Evolutionary conservation across 2,113 vertebrate genomes (phyloP).

Genomic region (Austrofundulus limnaeus): DNA sequence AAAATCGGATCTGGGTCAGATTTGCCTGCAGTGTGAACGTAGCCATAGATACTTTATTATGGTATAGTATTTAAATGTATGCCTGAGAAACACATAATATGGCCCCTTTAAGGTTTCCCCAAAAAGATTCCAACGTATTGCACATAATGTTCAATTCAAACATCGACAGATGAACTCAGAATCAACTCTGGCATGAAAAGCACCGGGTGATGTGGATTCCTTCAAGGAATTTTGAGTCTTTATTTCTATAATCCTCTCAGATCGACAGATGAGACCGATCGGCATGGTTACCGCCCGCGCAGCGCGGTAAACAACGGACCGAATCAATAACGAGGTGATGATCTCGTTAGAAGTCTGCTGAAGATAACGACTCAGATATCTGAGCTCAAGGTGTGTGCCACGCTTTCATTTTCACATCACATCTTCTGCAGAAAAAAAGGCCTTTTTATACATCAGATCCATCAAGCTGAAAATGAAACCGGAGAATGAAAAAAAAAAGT

Average conservation of each 20-base stretch:
- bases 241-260: constrained; percentile 38
- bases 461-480: constrained; percentile 41
- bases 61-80: too few species aligned
- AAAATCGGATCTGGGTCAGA: too few species aligned
- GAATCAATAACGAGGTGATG: constrained; percentile 43
- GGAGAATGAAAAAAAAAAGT: constrained; percentile 50
- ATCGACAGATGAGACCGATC: constrained; percentile 21
- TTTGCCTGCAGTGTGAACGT: too few species aligned
- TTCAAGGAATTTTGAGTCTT: too few species aligned
- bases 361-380: constrained; percentile 29
- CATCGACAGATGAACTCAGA: too few species aligned
- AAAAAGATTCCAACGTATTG: too few species aligned
- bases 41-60: too few species aligned
- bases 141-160: too few species aligned
- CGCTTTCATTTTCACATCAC: constrained; percentile 46
- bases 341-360: constrained; percentile 44
- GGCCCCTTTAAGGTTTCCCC: too few species aligned
- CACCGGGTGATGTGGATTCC: too few species aligned
- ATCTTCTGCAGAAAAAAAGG: constrained; percentile 41
- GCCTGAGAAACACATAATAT: too few species aligned
- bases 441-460: constrained; percentile 27
- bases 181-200: too few species aligned
- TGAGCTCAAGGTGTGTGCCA: constrained; percentile 15
- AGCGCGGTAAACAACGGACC: constrained; percentile 29
- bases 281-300: constrained; percentile 6